These are phyloP conservation scores for Idaea straminata DNA, from an alignment of 2,888 invertebrate genomes.

Conservation along the genomic window DNA sequence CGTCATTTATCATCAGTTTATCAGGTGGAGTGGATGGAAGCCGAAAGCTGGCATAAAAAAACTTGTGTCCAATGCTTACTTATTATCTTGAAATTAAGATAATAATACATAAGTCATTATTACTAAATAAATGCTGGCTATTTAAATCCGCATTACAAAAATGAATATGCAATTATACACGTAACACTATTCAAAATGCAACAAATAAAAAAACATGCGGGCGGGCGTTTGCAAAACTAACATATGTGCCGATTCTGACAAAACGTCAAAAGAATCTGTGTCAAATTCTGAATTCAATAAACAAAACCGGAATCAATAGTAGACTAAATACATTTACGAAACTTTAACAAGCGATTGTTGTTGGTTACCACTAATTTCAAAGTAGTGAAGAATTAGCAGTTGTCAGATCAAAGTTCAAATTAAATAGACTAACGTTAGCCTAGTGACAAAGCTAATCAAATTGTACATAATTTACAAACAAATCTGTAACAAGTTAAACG, in stretches of 20 bases:
- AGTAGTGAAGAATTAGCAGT: no score
- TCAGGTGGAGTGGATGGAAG: no score
- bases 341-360: neutral
- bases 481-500: no score
- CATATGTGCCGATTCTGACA: conserved; percentile 19
- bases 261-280: conserved; percentile 25
- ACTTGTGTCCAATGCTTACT: no score
- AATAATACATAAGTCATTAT: neutral
- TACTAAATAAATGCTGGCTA: neutral
- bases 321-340: neutral
- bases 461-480: no score
- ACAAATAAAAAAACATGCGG: conserved; percentile 16
- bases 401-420: no score
- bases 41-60: no score
- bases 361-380: neutral
- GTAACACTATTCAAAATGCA: conserved; percentile 9
- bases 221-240: conserved; percentile 24
- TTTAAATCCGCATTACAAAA: neutral
- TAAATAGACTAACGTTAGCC: no score
- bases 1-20: no score
- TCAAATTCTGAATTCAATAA: conserved; percentile 24
- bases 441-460: no score
- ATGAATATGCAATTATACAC: neutral
- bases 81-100: no score
- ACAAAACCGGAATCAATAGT: conserved; percentile 12